A percentile compares a stretch with the other conserved stretches of the same genome.
These are phyloP conservation scores for Augochlorella aurata DNA, from an alignment of 2,888 invertebrate species.

Conservation along the genomic window DNA sequence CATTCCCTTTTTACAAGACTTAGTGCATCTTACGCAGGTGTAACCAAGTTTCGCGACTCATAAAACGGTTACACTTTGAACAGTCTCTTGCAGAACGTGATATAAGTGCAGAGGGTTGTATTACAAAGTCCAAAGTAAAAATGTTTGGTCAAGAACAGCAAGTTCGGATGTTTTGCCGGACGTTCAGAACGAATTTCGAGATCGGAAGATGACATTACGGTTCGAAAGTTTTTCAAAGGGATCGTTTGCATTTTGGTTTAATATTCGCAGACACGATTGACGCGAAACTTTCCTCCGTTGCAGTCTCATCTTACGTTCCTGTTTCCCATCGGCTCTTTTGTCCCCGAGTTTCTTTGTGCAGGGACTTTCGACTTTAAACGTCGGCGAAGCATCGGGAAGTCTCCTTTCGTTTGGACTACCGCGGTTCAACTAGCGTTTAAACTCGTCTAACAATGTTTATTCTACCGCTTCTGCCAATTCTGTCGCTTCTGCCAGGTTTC, in stretches of 20 bases:
- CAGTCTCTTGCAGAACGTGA: too few relatives aligned
- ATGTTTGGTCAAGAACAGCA: too few relatives aligned
- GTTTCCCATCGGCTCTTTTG: conserved; percentile 14
- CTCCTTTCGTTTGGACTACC: conserved; percentile 22
- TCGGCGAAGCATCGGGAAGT: conserved; percentile 22
- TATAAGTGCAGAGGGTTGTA: too few relatives aligned
- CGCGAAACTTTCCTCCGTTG: conserved; percentile 18
- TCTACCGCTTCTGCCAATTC: background rate
- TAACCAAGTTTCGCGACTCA: too few relatives aligned
- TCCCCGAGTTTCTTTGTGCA: conserved; percentile 26
- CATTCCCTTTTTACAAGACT: too few relatives aligned
- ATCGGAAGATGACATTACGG: background rate
- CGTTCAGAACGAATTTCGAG: background rate
- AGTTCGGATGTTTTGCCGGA: background rate
- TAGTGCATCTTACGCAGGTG: too few relatives aligned
- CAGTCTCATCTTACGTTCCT: conserved; percentile 4
- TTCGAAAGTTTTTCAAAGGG: background rate
- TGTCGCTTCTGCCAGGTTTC: too few relatives aligned
- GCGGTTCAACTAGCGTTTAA: conserved; percentile 27
- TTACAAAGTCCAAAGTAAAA: too few relatives aligned
- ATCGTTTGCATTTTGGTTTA: background rate
- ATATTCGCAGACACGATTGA: conserved; percentile 4
- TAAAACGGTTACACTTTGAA: too few relatives aligned
- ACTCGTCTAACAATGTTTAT: conserved; percentile 26
- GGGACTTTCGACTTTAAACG: conserved; percentile 13